These are phyloP conservation scores for Eurois occulta DNA, from an alignment of 2,888 invertebrate genomes.

Conservation along the genomic window DNA sequence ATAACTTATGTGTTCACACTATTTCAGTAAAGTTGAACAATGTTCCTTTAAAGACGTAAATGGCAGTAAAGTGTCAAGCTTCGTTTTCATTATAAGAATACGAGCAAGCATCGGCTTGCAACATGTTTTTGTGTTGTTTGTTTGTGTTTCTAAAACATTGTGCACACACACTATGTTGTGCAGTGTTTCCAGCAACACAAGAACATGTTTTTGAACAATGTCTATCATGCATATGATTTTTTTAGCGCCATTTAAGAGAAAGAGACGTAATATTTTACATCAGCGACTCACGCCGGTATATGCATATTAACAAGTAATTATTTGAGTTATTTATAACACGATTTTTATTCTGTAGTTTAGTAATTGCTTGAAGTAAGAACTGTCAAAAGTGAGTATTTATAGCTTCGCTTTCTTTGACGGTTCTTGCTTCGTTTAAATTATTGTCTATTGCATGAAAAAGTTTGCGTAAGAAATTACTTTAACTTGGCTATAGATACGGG, in stretches of 20 bases:
- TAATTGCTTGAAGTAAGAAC: too few species aligned
- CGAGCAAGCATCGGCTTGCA: background rate
- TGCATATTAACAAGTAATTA: too few species aligned
- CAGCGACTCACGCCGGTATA: background rate
- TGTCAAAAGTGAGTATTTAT: too few species aligned
- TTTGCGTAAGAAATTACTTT: too few species aligned
- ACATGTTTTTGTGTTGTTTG: slow-evolving; percentile 1
- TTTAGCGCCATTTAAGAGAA: slow-evolving; percentile 1
- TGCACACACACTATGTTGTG: background rate
- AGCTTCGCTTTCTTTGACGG: too few species aligned
- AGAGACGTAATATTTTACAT: slow-evolving; percentile 14
- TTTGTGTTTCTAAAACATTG: background rate
- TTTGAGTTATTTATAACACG: too few species aligned
- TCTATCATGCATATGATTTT: background rate
- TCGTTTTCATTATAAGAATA: slow-evolving; percentile 3
- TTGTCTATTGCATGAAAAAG: too few species aligned
- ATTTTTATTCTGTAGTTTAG: too few species aligned
- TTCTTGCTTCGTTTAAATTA: too few species aligned
- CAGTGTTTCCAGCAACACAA: slow-evolving; percentile 1
- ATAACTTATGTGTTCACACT: background rate
- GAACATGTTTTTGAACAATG: background rate
- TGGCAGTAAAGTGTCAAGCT: slow-evolving; percentile 2
- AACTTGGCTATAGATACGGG: too few species aligned
- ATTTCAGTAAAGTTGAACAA: slow-evolving; percentile 10
- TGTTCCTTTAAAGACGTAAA: background rate